phyloP scores from a whole-genome alignment of 2,888 invertebrate genomes.

The Boloria selene region DNA sequence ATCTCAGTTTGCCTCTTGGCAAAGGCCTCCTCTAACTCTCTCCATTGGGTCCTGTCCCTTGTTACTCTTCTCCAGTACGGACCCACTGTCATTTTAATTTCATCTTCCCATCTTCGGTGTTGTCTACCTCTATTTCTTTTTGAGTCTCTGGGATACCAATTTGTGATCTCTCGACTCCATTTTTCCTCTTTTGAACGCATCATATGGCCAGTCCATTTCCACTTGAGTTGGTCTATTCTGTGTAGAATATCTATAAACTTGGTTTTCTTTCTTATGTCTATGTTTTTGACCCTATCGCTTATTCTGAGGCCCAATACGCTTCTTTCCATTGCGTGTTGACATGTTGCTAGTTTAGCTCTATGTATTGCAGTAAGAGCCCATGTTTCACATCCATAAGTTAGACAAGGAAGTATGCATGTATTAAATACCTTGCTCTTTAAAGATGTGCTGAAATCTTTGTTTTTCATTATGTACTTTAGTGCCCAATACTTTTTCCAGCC shows the following conservation, averaged over 20 bases:
- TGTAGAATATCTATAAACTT: not conserved
- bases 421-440: constrained; percentile 32
- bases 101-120: too few species aligned
- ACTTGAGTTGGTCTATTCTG: too few species aligned
- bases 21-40: too few species aligned
- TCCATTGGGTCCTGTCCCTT: too few species aligned
- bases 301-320: not conserved
- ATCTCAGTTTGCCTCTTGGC: too few species aligned
- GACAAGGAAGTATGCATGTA: constrained; percentile 31
- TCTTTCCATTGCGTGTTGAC: not conserved
- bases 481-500: constrained; percentile 23
- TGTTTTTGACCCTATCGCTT: not conserved
- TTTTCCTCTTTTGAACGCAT: too few species aligned
- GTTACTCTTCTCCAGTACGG: too few species aligned
- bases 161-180: too few species aligned
- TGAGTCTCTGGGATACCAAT: too few species aligned
- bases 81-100: too few species aligned
- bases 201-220: too few species aligned
- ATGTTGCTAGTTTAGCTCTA: not conserved
- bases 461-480: constrained; percentile 21
- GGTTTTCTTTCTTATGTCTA: not conserved
- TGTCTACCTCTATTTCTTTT: too few species aligned
- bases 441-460: constrained; percentile 24
- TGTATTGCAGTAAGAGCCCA: constrained; percentile 17
- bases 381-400: constrained; percentile 32